Conservation (phyloP, 2,797 vertebrate species). For the Centroberyx gerrardi region DNA sequence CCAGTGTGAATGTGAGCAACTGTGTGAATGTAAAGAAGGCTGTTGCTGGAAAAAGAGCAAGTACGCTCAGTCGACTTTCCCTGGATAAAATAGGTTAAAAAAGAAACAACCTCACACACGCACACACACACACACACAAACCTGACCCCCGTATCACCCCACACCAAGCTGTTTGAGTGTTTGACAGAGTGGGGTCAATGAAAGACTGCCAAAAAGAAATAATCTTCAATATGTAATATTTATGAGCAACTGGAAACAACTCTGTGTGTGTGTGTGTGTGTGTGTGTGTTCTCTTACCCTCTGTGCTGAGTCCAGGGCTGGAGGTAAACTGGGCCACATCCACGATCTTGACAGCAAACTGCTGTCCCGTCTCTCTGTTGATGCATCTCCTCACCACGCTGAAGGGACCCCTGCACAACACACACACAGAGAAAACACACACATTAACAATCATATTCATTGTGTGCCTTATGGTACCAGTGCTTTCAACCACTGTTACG, state of each 20-base stretch:
- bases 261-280: background rate
- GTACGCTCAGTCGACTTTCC: too few relatives aligned
- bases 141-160: too few relatives aligned
- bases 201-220: background rate
- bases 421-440: background rate
- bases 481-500: too few relatives aligned
- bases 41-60: too few relatives aligned
- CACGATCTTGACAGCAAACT: slow-evolving; percentile 99
- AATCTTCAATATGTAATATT: background rate
- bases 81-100: too few relatives aligned
- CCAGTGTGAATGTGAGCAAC: too few relatives aligned
- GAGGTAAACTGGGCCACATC: slow-evolving; percentile 99
- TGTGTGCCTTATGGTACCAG: too few relatives aligned
- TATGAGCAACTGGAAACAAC: background rate
- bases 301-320: slow-evolving; percentile 99
- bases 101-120: slow-evolving; percentile 2
- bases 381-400: slow-evolving; percentile 98
- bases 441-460: background rate
- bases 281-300: slow-evolving; percentile 87
- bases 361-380: slow-evolving; percentile 98
- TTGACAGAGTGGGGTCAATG: background rate
- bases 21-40: too few relatives aligned
- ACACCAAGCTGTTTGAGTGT: background rate
- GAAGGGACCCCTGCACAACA: slow-evolving; percentile 93
- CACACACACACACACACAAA: slow-evolving; percentile 10